A percentile compares a stretch with the other conserved stretches of the same genome.
phyloP scores from a whole-genome alignment of 1,140 invertebrate species.

The Leptinotarsa undecemlineata region DNA sequence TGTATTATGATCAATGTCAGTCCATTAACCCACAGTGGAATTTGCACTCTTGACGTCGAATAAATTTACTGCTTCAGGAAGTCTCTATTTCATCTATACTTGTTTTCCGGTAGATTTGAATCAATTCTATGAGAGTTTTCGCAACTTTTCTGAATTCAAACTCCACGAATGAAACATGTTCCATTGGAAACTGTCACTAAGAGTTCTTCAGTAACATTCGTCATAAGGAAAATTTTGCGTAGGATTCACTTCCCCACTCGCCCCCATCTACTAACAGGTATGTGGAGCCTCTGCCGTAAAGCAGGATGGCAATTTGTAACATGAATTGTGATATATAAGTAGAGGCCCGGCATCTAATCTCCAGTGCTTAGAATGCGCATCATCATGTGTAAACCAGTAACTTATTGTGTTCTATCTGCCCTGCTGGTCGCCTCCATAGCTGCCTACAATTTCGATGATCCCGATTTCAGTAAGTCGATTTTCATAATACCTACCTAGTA shows the following conservation, averaged over 20 bases:
- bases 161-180: too few relatives aligned
- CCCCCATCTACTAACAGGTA: slow-evolving; percentile 1
- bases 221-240: too few relatives aligned
- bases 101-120: too few relatives aligned
- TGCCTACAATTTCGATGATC: slow-evolving; percentile 16
- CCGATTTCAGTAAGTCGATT: slow-evolving; percentile 16
- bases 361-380: slow-evolving; percentile 6
- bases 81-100: too few relatives aligned
- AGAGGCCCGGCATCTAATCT: slow-evolving; percentile 12
- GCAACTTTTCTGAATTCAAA: too few relatives aligned
- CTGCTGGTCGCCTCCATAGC: not conserved
- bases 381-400: slow-evolving; percentile 7
- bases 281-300: not conserved
- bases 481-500: not conserved
- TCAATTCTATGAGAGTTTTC: too few relatives aligned
- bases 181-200: too few relatives aligned
- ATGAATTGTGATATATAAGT: slow-evolving; percentile 21
- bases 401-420: not conserved
- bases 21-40: too few relatives aligned
- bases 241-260: not conserved
- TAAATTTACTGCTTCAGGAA: too few relatives aligned
- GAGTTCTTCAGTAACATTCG: too few relatives aligned
- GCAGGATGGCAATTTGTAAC: slow-evolving; percentile 11
- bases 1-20: too few relatives aligned
- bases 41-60: too few relatives aligned